Conservation (phyloP, 2,797 vertebrate species). For the Poeciliopsis presidionis region DNA sequence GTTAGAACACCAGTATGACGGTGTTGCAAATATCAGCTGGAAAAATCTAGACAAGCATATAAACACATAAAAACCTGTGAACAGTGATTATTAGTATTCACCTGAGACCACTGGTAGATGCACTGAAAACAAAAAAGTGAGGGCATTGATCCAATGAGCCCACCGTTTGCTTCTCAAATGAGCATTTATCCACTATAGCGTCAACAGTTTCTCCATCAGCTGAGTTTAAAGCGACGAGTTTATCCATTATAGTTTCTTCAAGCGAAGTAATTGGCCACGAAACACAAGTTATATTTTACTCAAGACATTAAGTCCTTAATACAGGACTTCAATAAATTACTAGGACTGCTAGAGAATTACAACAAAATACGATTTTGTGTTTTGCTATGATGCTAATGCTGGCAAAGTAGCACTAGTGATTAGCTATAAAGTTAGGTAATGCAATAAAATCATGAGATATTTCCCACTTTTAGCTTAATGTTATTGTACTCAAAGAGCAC, state of each 20-base stretch:
- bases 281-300: not conserved
- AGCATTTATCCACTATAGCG: constrained; percentile 76
- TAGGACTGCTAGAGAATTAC: not conserved
- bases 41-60: not conserved
- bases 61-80: not conserved
- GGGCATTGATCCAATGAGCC: constrained; percentile 85
- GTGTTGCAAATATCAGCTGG: not conserved
- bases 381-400: not conserved
- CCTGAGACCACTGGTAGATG: constrained; percentile 90
- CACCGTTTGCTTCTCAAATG: constrained; percentile 81
- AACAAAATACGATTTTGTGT: not conserved
- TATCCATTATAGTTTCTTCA: not conserved
- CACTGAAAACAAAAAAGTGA: constrained; percentile 88
- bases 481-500: not conserved
- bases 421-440: not conserved
- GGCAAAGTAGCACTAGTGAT: not conserved
- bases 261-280: not conserved
- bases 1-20: not conserved
- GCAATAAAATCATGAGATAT: not conserved
- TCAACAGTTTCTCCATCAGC: not conserved
- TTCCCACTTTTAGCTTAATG: not conserved
- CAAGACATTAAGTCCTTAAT: not conserved
- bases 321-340: not conserved
- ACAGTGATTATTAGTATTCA: constrained; percentile 21
- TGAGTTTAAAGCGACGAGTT: not conserved